Evolutionary conservation across 2,888 invertebrate species (phyloP), one percentile per base, ranked within the genome.

Genomic region (Euzophera pinguis): DNA sequence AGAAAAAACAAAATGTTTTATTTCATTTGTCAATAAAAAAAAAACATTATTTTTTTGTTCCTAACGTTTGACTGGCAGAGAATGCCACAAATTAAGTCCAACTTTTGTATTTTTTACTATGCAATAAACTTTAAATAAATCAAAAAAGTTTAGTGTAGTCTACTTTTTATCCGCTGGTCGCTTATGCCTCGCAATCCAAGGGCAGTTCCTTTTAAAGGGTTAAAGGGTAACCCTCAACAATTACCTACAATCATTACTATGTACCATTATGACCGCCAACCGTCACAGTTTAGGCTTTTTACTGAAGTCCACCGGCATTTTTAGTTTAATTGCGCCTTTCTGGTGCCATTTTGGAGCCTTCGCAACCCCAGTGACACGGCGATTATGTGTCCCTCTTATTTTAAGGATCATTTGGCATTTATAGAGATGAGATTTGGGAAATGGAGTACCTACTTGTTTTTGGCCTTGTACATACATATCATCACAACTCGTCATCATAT

Each of bases 201-300:
- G 75, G 67, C 57, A 60, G 66, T 68, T 81, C 78, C 84, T 84
- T 78, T 75, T 67, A 67, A 80, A 83, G 87, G 88, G 84, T 85
- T 78, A 82, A 81, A 78, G 81, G 78, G 68, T 72, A 75, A 13
- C 81, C 84, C 72, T 51, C 73, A 68, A 77, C 85, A 87, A 89
- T 89, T 89, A 87, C 83, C 85, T 82, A 84, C 87, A 84, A 88
- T 88, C 81, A 84, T 87, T 85, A 87, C 85, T 77, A 81, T 81
- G 75, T 78, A 84, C 85, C 81, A 86, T 87, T 86, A 84, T 84
- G 82, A 75, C 82, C 81, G 69, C 73, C 69, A 68, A 67, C 75
- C 81, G 81, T 81, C 81, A 79, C 84, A 83, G 76, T 79, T 75
- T 72, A 80, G 80, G 83, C 79, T 86, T 88, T 88, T 88, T 88